Percentiles rank a stretch among this genome's conserved stretches.
Evolutionary conservation across 1,140 invertebrate genomes (phyloP).

Genomic region (Teleogryllus occipitalis): DNA sequence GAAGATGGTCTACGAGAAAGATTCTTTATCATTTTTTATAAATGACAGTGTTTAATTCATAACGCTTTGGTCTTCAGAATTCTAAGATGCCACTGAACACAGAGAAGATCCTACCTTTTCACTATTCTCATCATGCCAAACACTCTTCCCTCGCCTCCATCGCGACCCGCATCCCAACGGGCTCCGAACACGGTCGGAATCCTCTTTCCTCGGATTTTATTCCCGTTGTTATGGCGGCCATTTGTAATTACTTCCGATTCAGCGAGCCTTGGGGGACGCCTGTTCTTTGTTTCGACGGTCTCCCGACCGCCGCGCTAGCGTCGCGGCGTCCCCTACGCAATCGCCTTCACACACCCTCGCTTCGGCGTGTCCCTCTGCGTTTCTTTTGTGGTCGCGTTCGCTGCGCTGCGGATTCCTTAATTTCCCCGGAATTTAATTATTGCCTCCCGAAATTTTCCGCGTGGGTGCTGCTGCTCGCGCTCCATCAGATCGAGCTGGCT

Average conservation of each 20-base stretch:
- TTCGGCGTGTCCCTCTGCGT: not conserved
- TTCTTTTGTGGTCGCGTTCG: not conserved
- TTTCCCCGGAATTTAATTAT: not conserved
- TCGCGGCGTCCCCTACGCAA: not conserved
- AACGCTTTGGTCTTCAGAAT: no score
- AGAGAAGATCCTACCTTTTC: no score
- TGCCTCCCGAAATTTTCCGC: not conserved
- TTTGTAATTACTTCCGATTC: slow-evolving; percentile 1
- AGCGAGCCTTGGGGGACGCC: not conserved
- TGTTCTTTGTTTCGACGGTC: not conserved
- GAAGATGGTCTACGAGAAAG: no score
- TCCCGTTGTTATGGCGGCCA: not conserved
- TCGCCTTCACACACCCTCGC: not conserved
- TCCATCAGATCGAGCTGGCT: not conserved
- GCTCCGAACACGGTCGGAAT: not conserved
- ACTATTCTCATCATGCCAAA: no score
- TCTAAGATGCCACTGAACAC: no score
- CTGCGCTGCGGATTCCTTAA: not conserved
- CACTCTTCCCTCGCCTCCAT: not conserved
- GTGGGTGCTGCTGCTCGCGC: not conserved
- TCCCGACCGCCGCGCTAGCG: not conserved
- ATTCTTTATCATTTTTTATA: no score
- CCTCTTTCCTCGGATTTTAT: not conserved
- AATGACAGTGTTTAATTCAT: no score
- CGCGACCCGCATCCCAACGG: not conserved